phyloP scores from a whole-genome alignment of 2,797 vertebrate species.

The Paedocypris micromegethes region DNA sequence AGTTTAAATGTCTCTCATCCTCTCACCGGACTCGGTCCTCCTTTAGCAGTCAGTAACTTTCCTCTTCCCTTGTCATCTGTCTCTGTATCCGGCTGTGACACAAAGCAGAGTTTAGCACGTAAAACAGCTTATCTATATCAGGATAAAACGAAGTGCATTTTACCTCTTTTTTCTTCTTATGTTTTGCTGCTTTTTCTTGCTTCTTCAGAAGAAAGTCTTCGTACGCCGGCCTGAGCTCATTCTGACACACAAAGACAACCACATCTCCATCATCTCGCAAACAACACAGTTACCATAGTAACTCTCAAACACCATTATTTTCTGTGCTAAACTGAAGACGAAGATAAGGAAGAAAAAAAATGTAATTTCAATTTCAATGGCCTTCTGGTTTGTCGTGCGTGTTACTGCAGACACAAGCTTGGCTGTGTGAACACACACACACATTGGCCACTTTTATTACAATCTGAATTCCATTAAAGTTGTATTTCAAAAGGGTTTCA shows the following conservation, averaged over 20 bases:
- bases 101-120: slow-evolving; percentile 33
- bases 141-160: neutral
- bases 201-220: slow-evolving; percentile 85
- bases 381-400: no score
- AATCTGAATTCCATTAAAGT: no score
- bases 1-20: neutral
- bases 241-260: slow-evolving; percentile 59
- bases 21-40: slow-evolving; percentile 43
- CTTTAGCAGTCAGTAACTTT: slow-evolving; percentile 52
- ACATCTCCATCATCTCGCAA: neutral
- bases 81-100: slow-evolving; percentile 47
- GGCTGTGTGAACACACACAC: no score
- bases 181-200: slow-evolving; percentile 67
- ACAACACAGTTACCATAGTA: no score
- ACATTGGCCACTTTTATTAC: no score
- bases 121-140: neutral
- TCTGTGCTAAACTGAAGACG: no score
- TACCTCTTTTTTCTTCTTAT: slow-evolving; percentile 64
- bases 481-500: no score
- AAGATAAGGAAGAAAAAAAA: no score
- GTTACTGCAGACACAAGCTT: no score
- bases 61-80: slow-evolving; percentile 56
- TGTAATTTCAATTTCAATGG: no score
- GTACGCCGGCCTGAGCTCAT: slow-evolving; percentile 88
- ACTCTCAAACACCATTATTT: no score